Base-by-base conservation (phyloP, 2,888 invertebrate species). In the Tanypteryx hageni region DNA sequence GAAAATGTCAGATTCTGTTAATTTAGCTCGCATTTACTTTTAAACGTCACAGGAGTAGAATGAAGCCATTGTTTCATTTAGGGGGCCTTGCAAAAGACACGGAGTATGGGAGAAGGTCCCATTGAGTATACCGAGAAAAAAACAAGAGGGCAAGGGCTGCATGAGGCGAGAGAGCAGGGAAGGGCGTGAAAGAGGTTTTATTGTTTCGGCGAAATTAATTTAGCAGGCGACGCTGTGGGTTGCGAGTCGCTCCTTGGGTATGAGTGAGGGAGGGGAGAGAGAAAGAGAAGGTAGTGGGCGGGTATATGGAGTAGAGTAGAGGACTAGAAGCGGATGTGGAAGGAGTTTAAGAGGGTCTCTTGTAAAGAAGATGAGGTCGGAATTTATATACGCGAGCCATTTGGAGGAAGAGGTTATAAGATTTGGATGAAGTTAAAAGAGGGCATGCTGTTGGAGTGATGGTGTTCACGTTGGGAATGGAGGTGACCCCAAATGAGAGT, bases 131-230 rank as follows among this genome's bases (percentile, higher is more conserved):
- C 89, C 5, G 44, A 89, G 89, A 16, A 16, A 64, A n/a, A 31
- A 89, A 89, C 13, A 61, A 64, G 16, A 89, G 89, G 89, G n/a
- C 89, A 18, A 89, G 86, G 31, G 22, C 14, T 64, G 61, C 18
- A 64, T 86, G 31, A 61, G 86, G 10, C 59, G 22, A 16, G 13
- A 89, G 16, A 31, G 86, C 31, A 61, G 86, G 7, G 86, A 16
- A 16, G 13, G n/a, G 86, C 85, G 44, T 27, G 16, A 10, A 16
- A 59, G 16, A 13, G 64, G 64, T 89, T 89, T 89, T 89, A 89
- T 89, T 89, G 89, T 89, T 89, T 68, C 18, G 89, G n/a, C 89
- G 64, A 89, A 89, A 89, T 89, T 89, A 89, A 89, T 89, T 89
- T 89, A 89, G 89, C 64, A 64, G 61, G 86, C 61, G 57, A 86